phyloP scores from a whole-genome alignment of 2,888 invertebrate genomes.

The Steinernema scapterisci region DNA sequence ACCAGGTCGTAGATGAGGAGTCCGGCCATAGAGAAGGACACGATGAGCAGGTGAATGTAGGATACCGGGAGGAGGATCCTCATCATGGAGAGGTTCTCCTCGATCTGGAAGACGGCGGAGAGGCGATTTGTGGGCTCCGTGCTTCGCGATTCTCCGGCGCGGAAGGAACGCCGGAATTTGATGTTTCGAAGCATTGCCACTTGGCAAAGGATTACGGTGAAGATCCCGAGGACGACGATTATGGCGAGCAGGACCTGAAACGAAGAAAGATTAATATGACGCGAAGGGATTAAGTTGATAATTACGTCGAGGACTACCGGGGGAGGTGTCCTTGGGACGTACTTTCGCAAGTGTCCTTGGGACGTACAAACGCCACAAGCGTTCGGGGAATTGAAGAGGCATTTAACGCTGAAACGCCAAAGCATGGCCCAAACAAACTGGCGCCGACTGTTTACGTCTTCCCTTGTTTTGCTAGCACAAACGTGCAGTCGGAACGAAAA shows the following conservation, averaged over 20 bases:
- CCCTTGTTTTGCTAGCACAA: no score
- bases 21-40: background rate
- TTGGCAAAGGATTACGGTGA: constrained; percentile 14
- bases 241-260: constrained; percentile 19
- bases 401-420: no score
- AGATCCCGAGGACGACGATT: background rate
- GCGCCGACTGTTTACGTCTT: no score
- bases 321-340: no score
- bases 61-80: constrained; percentile 4
- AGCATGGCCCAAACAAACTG: no score
- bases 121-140: background rate
- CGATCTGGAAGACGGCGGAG: constrained; percentile 24
- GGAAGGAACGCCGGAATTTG: background rate
- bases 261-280: background rate
- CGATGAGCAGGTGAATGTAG: constrained; percentile 17
- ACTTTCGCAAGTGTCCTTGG: no score
- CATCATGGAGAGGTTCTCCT: constrained; percentile 28
- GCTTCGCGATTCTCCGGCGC: background rate
- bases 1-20: constrained; percentile 9
- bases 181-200: background rate
- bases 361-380: no score
- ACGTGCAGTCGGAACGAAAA: no score
- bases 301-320: no score
- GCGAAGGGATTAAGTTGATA: no score
- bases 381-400: no score